These are phyloP conservation scores for Chiridota heheva DNA, from an alignment of 35 echinoderm and acorn worm species.

Conservation along the genomic window DNA sequence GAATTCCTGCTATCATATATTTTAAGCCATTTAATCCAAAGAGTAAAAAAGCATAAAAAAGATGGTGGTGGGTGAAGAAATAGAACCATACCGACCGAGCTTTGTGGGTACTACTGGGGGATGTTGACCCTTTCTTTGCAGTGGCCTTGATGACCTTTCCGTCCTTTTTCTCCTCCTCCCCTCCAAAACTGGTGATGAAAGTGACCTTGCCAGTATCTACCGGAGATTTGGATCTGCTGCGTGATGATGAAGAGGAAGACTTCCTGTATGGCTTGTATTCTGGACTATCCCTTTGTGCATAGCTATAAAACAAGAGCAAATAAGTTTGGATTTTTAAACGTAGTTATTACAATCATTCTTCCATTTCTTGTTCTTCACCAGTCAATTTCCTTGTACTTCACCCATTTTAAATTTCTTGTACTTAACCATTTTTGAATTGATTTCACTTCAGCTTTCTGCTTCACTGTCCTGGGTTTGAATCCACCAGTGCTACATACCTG, in stretches of 20 bases:
- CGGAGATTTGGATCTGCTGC: conserved; percentile 79
- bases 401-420: too few species aligned
- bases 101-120: conserved; percentile 59
- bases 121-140: neutral
- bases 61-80: conserved; percentile 11
- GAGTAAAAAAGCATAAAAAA: too few species aligned
- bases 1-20: too few species aligned
- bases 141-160: conserved; percentile 14
- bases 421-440: too few species aligned
- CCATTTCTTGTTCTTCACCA: neutral
- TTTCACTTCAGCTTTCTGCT: too few species aligned
- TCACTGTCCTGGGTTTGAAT: too few species aligned
- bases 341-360: neutral
- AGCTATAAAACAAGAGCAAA: conserved; percentile 45
- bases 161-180: conserved; percentile 54
- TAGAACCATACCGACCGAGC: conserved; percentile 89
- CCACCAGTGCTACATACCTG: too few species aligned
- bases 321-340: neutral
- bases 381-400: too few species aligned
- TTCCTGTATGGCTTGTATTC: conserved; percentile 76
- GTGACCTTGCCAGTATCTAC: conserved; percentile 83
- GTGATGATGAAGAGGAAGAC: conserved; percentile 67
- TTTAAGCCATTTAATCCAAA: too few species aligned
- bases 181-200: conserved; percentile 99
- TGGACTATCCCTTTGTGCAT: conserved; percentile 88